A percentile compares a stretch with the other conserved stretches of the same genome.
Conservation (phyloP, 2,113 vertebrate genomes). For the Lutjanus erythropterus region DNA sequence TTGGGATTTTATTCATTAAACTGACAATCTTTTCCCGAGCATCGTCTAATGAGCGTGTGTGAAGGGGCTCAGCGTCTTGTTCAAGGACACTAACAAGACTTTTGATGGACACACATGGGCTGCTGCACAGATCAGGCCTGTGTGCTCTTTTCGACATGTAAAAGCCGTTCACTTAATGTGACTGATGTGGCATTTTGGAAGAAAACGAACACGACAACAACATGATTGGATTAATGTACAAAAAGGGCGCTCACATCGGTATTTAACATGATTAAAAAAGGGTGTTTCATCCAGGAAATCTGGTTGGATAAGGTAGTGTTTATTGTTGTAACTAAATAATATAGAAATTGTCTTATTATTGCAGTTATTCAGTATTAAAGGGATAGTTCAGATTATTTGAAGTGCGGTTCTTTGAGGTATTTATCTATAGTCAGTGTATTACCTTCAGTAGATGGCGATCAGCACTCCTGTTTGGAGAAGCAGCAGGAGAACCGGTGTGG, state of each 20-base stretch:
- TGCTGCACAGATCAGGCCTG: background rate
- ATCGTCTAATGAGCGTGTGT: slow-evolving; percentile 45
- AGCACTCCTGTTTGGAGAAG: no score
- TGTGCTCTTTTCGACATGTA: background rate
- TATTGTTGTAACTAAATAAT: background rate
- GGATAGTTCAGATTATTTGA: no score
- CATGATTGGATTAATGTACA: slow-evolving; percentile 2
- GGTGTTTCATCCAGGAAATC: background rate
- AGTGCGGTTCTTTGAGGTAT: no score
- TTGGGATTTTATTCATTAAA: slow-evolving; percentile 64
- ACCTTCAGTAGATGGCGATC: no score
- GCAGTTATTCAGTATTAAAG: background rate
- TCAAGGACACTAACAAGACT: slow-evolving; percentile 62
- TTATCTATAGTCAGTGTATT: no score
- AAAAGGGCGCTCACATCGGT: background rate
- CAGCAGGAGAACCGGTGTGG: no score
- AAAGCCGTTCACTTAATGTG: slow-evolving; percentile 17
- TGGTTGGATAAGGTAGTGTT: background rate
- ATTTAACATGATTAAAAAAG: background rate
- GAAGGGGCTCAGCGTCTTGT: slow-evolving; percentile 42
- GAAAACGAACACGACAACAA: slow-evolving; percentile 31
- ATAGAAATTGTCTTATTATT: background rate
- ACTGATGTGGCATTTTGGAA: slow-evolving; percentile 44
- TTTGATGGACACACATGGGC: slow-evolving; percentile 56
- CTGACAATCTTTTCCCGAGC: slow-evolving; percentile 45